Evolutionary conservation across 2,113 vertebrate species (phyloP).

Genomic region (Isurus oxyrinchus): DNA sequence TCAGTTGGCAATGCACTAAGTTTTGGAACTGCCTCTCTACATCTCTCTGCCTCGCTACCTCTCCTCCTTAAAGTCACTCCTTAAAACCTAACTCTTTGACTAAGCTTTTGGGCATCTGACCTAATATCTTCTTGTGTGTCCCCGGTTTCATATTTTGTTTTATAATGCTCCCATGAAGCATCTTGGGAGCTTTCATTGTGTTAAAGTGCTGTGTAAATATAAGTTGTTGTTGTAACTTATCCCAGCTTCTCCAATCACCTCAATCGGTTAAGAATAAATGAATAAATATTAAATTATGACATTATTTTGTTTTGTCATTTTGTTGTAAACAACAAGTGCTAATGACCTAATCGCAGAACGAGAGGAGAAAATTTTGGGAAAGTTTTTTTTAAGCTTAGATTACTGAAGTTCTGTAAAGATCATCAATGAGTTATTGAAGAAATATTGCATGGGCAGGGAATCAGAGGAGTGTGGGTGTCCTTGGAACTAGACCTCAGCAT

Average conservation of each 20-base stretch:
- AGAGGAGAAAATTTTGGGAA: background rate
- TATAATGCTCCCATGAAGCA: background rate
- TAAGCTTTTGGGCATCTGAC: too few relatives aligned
- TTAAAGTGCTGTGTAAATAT: background rate
- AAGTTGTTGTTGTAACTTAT: background rate
- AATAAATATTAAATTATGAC: background rate
- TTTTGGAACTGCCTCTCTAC: background rate
- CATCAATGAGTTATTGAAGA: background rate
- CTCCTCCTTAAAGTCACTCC: background rate
- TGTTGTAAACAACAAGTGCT: background rate
- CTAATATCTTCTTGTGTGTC: too few relatives aligned
- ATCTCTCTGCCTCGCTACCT: background rate
- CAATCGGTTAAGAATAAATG: background rate
- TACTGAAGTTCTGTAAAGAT: background rate
- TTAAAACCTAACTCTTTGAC: background rate
- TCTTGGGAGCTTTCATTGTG: background rate
- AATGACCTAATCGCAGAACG: background rate
- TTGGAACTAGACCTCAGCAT: background rate
- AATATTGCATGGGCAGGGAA: conserved; percentile 1
- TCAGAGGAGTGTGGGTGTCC: background rate
- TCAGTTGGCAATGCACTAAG: background rate
- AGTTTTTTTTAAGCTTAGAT: background rate
- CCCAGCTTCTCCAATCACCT: background rate
- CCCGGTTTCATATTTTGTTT: too few relatives aligned
- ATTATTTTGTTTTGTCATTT: background rate